Conservation (phyloP, 2,888 invertebrate genomes). For the Suillia variegata region DNA sequence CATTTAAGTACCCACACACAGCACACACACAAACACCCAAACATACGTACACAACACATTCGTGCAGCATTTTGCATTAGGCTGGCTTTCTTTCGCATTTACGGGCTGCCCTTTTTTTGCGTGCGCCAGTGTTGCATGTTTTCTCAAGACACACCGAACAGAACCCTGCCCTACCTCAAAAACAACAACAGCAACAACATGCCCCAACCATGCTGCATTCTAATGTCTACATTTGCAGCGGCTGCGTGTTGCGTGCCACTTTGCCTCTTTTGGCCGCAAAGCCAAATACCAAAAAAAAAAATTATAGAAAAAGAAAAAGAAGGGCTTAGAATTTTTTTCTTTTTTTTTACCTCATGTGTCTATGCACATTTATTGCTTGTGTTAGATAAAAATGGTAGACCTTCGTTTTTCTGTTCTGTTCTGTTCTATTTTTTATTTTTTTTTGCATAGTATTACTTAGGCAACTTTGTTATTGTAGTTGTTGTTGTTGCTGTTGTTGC, state of each 20-base stretch:
- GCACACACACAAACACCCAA: neutral
- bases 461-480: neutral
- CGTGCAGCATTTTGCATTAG: neutral
- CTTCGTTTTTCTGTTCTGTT: neutral
- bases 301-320: no score
- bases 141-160: neutral
- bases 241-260: constrained; percentile 22
- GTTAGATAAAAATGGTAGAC: neutral
- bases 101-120: neutral
- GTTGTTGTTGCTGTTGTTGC: constrained; percentile 19
- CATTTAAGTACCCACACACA: neutral
- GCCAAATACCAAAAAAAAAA: no score
- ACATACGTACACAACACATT: neutral
- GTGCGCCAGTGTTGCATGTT: neutral
- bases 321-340: no score
- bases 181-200: no score
- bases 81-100: neutral
- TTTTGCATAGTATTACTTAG: neutral
- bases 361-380: neutral
- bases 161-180: neutral
- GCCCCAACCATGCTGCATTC: no score
- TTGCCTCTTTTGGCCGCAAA: neutral
- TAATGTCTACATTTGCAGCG: constrained; percentile 51
- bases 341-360: neutral
- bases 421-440: constrained; percentile 3